Evolutionary conservation across 2,113 vertebrate genomes (phyloP), one percentile per base, ranked within the genome.

Genomic region (Anhinga anhinga): DNA sequence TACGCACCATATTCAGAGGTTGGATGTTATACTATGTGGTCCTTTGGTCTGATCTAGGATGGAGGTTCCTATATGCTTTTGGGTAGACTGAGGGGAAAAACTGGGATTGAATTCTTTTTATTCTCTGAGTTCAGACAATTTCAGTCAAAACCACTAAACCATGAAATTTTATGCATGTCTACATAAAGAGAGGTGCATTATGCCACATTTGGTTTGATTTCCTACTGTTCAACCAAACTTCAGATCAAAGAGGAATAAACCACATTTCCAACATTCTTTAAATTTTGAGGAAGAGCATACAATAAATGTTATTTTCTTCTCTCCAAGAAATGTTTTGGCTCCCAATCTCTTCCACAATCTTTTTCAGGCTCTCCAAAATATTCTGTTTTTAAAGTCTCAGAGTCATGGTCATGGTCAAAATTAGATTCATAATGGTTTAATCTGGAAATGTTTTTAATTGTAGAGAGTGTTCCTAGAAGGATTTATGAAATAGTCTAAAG

Each of bases 1-100:
- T 61, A 18, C 0, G 0, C 12, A 11, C 4, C 16, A 11, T 0
- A 0, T 59, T 69, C 32, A n/a, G n/a, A 52, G 10, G 2, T 11
- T 9, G 5, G 26, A 14, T 53, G 15, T 52, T 27, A 17, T 20
- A n/a, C 14, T 34, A 0, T 19, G 10, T n/a, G 17, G 11, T 65
- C 40, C 49, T 94, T 61, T n/a, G 14, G 21, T 22, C 58, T 53
- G 7, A 16, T 25, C 29, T 76, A 10, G 13, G 34, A 18, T 70
- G 44, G n/a, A 49, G 11, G 25, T 13, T 65, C 27, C 14, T 47
- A 13, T 2, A 5, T 2, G 14, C 11, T 53, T 77, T 71, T 26
- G 13, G 15, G 15, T 7, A 25, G 7, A 58, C 23, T 19, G 50
- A 86, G 27, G 10, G 76, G 32, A 83, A 83, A 58, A 3, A 13